Conservation (phyloP, 2,888 invertebrate genomes). For the Marasmarcha lunaedactyla region DNA sequence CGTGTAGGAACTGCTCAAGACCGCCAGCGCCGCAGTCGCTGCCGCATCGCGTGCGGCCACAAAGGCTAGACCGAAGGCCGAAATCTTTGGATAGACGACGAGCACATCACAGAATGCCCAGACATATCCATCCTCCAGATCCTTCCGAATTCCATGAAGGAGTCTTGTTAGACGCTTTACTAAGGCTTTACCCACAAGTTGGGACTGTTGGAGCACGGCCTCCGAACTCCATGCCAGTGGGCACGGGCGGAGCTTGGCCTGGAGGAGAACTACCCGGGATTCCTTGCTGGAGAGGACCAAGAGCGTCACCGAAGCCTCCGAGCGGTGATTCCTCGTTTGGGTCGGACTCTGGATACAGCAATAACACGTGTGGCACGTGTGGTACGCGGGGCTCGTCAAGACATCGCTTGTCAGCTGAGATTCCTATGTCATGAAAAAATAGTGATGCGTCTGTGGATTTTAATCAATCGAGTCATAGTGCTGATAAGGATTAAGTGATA, state of each 20-base stretch:
- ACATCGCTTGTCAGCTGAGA: constrained; percentile 59
- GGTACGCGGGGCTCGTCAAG: constrained; percentile 72
- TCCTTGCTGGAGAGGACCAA: constrained; percentile 69
- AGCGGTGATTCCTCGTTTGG: constrained; percentile 84
- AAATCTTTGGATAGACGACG: constrained; percentile 64
- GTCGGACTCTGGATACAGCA: constrained; percentile 88
- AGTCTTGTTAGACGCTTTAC: constrained; percentile 78
- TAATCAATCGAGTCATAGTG: constrained; percentile 26
- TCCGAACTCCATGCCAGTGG: constrained; percentile 49
- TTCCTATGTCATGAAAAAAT: constrained; percentile 57
- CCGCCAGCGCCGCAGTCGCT: constrained; percentile 57
- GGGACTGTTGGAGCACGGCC: constrained; percentile 73
- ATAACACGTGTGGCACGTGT: constrained; percentile 80
- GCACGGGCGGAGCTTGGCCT: constrained; percentile 78
- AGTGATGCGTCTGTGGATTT: constrained; percentile 10
- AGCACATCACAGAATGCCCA: constrained; percentile 54
- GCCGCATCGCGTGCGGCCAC: constrained; percentile 72
- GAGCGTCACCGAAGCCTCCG: constrained; percentile 71
- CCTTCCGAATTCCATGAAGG: constrained; percentile 85
- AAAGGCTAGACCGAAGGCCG: constrained; percentile 70
- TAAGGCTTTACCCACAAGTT: constrained; percentile 79
- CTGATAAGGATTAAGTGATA: constrained; percentile 27
- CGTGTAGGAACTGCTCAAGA: constrained; percentile 61
- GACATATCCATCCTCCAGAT: constrained; percentile 76
- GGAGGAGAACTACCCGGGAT: constrained; percentile 73